Conservation (phyloP, 2,113 vertebrate species). For the Rhinichthys klamathensis region DNA sequence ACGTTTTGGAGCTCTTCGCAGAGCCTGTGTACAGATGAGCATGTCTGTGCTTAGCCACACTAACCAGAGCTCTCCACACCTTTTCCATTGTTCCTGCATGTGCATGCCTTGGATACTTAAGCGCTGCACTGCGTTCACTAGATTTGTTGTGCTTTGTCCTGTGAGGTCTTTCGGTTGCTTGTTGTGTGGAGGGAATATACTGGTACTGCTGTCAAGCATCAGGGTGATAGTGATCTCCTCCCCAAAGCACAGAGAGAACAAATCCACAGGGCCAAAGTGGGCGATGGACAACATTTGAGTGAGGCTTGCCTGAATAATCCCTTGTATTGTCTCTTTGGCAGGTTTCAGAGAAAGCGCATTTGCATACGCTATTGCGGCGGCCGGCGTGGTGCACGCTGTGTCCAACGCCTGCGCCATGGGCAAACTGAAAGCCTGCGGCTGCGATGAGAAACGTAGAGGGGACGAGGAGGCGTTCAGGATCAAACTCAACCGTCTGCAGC, state of each 20-base stretch:
- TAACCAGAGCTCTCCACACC: conserved; percentile 2
- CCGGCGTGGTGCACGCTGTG: conserved; percentile 92
- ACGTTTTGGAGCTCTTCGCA: conserved; percentile 37
- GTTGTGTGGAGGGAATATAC: conserved; percentile 22
- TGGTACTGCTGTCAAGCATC: conserved; percentile 37
- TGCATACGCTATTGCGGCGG: conserved; percentile 92
- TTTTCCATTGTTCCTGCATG: conserved; percentile 11
- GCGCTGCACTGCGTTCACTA: background rate
- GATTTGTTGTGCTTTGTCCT: conserved; percentile 19
- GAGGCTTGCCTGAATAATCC: conserved; percentile 25
- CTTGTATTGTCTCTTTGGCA: conserved; percentile 61
- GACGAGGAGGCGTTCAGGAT: conserved; percentile 93
- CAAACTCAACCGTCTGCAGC: conserved; percentile 91
- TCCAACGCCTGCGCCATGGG: conserved; percentile 96
- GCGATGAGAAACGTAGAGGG: conserved; percentile 88
- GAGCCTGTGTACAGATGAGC: conserved; percentile 16
- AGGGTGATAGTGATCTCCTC: conserved; percentile 39
- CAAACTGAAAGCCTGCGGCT: conserved; percentile 92
- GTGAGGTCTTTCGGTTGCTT: conserved; percentile 20
- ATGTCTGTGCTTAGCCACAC: conserved; percentile 17
- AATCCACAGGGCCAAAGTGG: background rate
- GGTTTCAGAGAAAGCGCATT: conserved; percentile 97
- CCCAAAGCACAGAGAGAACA: conserved; percentile 16
- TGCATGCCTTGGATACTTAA: conserved; percentile 14
- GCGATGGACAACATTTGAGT: conserved; percentile 11